phyloP scores from a whole-genome alignment of 2,888 invertebrate species.

The Galerucella nymphaeae region DNA sequence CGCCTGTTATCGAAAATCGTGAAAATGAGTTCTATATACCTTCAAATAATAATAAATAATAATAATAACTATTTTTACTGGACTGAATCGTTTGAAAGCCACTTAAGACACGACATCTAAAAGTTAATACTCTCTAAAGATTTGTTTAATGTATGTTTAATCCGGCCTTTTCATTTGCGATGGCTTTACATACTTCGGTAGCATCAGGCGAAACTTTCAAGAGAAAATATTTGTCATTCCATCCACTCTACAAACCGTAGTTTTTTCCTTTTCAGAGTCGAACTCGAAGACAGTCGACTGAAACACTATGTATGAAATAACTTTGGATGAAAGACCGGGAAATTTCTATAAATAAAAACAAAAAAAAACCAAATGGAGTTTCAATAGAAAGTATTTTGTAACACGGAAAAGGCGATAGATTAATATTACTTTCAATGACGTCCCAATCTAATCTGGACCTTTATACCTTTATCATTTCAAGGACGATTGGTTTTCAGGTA shows the following conservation, averaged over 20 bases:
- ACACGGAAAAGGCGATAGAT: conserved; percentile 31
- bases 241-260: no score
- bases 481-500: conserved; percentile 40
- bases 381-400: conserved; percentile 26
- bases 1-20: no score
- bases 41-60: no score
- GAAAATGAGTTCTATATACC: no score
- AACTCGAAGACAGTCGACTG: no score
- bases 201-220: neutral
- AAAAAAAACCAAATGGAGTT: conserved; percentile 23
- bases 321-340: neutral
- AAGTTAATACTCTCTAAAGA: conserved; percentile 33
- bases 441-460: conserved; percentile 35
- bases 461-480: conserved; percentile 39
- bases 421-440: conserved; percentile 33
- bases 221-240: no score
- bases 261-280: no score
- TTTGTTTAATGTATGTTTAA: conserved; percentile 37
- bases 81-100: no score
- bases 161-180: conserved; percentile 33
- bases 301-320: no score
- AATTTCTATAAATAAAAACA: neutral
- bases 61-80: no score
- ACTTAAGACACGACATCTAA: neutral
- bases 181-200: conserved; percentile 12